These are phyloP conservation scores for Rhingia rostrata DNA, from an alignment of 2,888 invertebrate species.

Conservation along the genomic window DNA sequence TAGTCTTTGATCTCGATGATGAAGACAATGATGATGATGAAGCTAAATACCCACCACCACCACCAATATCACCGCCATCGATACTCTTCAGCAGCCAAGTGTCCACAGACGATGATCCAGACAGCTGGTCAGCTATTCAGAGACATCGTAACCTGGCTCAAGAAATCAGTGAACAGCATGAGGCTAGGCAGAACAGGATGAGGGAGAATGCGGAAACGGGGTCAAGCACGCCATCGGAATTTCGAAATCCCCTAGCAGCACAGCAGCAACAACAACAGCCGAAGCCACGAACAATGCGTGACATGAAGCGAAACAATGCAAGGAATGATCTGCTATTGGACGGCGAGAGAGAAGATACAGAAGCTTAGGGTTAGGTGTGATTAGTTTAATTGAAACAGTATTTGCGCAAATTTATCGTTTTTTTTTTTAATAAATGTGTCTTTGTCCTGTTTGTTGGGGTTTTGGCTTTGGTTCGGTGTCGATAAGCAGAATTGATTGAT, in stretches of 20 bases:
- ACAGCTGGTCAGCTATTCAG: constrained; percentile 85
- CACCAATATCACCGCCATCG: constrained; percentile 58
- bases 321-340: constrained; percentile 52
- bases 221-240: constrained; percentile 64
- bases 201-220: constrained; percentile 31
- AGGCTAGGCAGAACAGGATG: constrained; percentile 46
- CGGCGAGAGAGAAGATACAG: constrained; percentile 25
- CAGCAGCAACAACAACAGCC: constrained; percentile 51
- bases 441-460: neutral
- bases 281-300: constrained; percentile 76
- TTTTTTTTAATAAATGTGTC: constrained; percentile 43
- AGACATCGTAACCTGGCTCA: constrained; percentile 82
- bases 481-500: neutral
- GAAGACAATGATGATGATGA: constrained; percentile 42
- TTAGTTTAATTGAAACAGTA: constrained; percentile 2
- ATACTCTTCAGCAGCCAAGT: constrained; percentile 77
- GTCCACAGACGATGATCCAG: constrained; percentile 76
- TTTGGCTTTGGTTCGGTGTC: neutral
- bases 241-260: constrained; percentile 75
- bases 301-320: constrained; percentile 75
- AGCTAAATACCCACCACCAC: constrained; percentile 20
- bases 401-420: constrained; percentile 2
- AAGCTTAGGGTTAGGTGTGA: constrained; percentile 26
- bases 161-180: constrained; percentile 58
- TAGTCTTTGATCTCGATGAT: constrained; percentile 34